Base-by-base conservation (phyloP, 1,140 invertebrate species). In the Mesaphorura yosii region DNA sequence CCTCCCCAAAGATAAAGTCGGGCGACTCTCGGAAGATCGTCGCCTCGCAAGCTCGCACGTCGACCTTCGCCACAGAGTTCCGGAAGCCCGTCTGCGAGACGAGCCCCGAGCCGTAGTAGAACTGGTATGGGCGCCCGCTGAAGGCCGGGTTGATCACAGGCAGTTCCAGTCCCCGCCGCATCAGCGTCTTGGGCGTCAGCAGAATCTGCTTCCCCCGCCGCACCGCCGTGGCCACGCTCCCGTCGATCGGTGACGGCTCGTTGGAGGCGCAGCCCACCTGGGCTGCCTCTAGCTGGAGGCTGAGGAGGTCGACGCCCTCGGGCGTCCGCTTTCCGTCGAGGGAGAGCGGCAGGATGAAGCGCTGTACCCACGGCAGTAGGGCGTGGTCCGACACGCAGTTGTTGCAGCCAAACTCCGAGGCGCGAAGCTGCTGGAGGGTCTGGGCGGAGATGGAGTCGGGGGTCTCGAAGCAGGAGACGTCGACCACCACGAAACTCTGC, bases 61-160 rank as follows among this genome's bases (percentile, higher is more conserved):
- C 66, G 1, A 72, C 47, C 58, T 72, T 72, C 3, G 66, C 49
- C 15, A 71, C 26, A 29, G 54, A 10, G 23, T 56, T 56, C 22
- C 28, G 27, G 31, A 45, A 56, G n/a, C 17, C 12, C 7, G 19
- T 42, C 15, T 45, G 29, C 17, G 31, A 10, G 6, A 39, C 25
- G 48, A 39, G 29, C 17, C 48, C 48, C 15, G 46, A 48, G 37
- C 20, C 46, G 28, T 48, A 48, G 29, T 26, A 34, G 23, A 26
- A 48, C 4, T 37, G 46, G 19, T 48, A 48, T 19, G 4, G 4
- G 42, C 55, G 60, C 1, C 66, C 66, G 45, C 63, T 65, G 46
- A 57, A 67, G 23, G 48, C 53, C 46, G 42, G 52, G 53, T 72
- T 72, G n/a, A 72, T 66, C 7, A 59, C 63, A 34, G 70, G 69